Percentiles rank a stretch among this genome's conserved stretches.
phyloP scores from a whole-genome alignment of 2,797 vertebrate species.

The Myiotriccus ornatus region DNA sequence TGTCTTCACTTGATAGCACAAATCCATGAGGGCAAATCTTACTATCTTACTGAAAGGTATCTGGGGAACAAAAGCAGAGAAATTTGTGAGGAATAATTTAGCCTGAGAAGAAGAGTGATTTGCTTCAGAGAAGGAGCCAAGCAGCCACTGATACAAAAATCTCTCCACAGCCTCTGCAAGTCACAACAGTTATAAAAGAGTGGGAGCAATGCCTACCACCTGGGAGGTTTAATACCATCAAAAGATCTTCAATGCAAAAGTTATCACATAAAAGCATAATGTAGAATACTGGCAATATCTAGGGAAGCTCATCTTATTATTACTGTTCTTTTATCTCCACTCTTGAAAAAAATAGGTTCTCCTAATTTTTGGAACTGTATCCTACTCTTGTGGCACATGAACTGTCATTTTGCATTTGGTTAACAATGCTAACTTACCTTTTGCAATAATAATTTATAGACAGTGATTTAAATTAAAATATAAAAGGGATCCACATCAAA shows the following conservation, averaged over 20 bases:
- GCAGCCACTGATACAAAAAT: not conserved
- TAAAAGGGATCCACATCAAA: not conserved
- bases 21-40: not conserved
- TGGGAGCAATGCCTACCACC: not conserved
- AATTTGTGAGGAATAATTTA: not conserved
- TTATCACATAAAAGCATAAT: not conserved
- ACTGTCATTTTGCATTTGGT: not conserved
- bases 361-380: not conserved
- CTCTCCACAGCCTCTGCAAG: not conserved
- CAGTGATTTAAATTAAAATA: not conserved
- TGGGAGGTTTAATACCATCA: not conserved
- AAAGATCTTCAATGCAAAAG: not conserved
- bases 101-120: not conserved
- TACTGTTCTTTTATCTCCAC: not conserved
- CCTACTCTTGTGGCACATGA: not conserved
- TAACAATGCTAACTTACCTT: not conserved
- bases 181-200: not conserved
- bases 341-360: not conserved
- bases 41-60: not conserved
- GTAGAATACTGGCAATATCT: not conserved
- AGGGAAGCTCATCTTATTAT: not conserved
- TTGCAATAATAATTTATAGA: not conserved
- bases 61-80: not conserved
- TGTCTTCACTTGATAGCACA: not conserved
- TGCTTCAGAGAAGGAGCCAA: not conserved